Evolutionary conservation across 2,113 vertebrate genomes (phyloP).

Genomic region (Prunella fulvescens): DNA sequence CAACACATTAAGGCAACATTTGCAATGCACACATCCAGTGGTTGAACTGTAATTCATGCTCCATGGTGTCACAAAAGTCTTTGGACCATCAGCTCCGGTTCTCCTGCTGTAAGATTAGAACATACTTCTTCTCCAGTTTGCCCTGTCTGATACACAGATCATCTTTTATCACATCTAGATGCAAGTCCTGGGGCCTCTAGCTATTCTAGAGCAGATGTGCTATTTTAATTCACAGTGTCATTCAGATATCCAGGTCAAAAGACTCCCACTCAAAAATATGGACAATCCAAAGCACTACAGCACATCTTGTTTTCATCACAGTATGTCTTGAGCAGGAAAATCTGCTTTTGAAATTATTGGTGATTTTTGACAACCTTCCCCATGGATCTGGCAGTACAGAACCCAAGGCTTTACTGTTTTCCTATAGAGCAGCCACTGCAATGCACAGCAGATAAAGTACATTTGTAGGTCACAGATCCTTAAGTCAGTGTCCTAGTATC

Average conservation of each 20-base stretch:
- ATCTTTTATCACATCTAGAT: background rate
- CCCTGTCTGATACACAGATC: background rate
- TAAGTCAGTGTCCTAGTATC: background rate
- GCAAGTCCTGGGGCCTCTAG: background rate
- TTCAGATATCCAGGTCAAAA: background rate
- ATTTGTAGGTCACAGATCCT: background rate
- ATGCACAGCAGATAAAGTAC: background rate
- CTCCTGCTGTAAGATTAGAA: background rate
- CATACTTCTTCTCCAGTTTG: background rate
- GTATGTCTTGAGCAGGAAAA: background rate
- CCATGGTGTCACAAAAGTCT: background rate
- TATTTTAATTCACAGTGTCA: background rate
- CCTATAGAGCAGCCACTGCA: background rate
- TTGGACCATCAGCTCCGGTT: background rate
- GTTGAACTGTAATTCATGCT: background rate
- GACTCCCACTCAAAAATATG: background rate
- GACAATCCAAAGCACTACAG: background rate
- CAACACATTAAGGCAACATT: background rate
- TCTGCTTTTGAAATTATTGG: background rate
- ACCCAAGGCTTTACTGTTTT: rapidly evolving
- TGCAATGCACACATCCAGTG: background rate
- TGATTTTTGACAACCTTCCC: background rate
- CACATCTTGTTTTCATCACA: background rate
- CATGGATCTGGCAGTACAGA: background rate
- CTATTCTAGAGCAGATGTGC: background rate